These are phyloP conservation scores for Coendou prehensilis DNA, from an alignment of 2,797 vertebrate species.

Conservation along the genomic window DNA sequence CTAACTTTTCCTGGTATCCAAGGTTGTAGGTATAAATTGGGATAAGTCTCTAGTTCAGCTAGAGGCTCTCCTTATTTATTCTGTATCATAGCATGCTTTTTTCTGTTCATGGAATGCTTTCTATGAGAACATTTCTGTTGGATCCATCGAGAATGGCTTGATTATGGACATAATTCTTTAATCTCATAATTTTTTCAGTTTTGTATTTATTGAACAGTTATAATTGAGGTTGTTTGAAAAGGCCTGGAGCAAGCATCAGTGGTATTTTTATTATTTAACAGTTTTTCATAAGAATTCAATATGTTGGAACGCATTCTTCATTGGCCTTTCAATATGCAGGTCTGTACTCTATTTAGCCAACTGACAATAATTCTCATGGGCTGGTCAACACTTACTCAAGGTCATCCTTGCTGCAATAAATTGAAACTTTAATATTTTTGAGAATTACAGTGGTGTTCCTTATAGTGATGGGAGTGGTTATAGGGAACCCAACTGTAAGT, in stretches of 20 bases:
- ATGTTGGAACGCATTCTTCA: conserved; percentile 53
- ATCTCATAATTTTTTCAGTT: conserved; percentile 71
- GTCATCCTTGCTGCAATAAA: conserved; percentile 56
- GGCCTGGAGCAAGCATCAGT: background rate
- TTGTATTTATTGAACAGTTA: conserved; percentile 59
- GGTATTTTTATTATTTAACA: conserved; percentile 75
- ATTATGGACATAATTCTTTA: conserved; percentile 72
- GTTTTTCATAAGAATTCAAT: conserved; percentile 72
- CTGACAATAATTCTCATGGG: conserved; percentile 58
- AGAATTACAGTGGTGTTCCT: conserved; percentile 54
- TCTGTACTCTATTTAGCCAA: conserved; percentile 54
- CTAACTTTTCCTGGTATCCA: conserved; percentile 31
- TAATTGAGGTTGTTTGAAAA: conserved; percentile 69
- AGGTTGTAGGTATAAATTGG: background rate
- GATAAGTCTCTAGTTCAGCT: conserved; percentile 45
- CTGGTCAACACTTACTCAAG: conserved; percentile 40
- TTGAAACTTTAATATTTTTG: conserved; percentile 60
- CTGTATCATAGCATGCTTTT: conserved; percentile 31
- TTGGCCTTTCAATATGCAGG: conserved; percentile 50
- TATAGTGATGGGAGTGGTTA: background rate
- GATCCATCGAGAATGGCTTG: conserved; percentile 50
- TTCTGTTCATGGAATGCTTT: conserved; percentile 48
- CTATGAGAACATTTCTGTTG: conserved; percentile 39
- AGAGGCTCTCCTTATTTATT: conserved; percentile 27
- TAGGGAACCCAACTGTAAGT: background rate